Evolutionary conservation across 2,888 invertebrate species (phyloP).

Genomic region (Drosophila prostipennis): DNA sequence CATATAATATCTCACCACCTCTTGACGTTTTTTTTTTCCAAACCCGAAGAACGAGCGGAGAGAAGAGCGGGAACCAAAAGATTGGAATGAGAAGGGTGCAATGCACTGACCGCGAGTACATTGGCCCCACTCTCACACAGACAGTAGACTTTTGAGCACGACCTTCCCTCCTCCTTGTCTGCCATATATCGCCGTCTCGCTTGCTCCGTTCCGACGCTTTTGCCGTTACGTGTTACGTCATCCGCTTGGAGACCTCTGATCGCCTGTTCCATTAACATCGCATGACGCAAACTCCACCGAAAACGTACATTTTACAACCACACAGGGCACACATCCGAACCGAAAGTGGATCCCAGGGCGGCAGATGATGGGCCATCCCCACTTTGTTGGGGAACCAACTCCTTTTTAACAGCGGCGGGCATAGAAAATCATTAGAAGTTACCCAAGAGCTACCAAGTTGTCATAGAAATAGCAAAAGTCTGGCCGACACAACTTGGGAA

Average conservation of each 20-base stretch:
- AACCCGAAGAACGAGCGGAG: slow-evolving; percentile 5
- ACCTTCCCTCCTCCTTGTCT: slow-evolving; percentile 44
- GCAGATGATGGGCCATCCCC: slow-evolving; percentile 9
- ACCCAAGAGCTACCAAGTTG: slow-evolving; percentile 74
- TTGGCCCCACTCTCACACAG: slow-evolving; percentile 62
- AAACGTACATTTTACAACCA: slow-evolving; percentile 68
- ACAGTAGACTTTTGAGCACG: slow-evolving; percentile 22
- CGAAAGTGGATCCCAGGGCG: slow-evolving; percentile 20
- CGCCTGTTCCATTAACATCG: slow-evolving; percentile 83
- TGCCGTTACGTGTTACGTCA: slow-evolving; percentile 66
- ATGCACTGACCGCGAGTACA: slow-evolving; percentile 70
- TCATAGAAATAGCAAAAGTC: slow-evolving; percentile 77
- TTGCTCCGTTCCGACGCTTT: slow-evolving; percentile 46
- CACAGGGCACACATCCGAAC: slow-evolving; percentile 13
- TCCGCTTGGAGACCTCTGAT: slow-evolving; percentile 45
- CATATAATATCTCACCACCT: background rate
- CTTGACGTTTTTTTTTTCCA: slow-evolving; percentile 1
- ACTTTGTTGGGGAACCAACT: slow-evolving; percentile 13
- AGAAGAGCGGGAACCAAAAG: slow-evolving; percentile 14
- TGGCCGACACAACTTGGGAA: slow-evolving; percentile 45
- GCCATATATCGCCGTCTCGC: slow-evolving; percentile 46
- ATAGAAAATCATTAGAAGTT: slow-evolving; percentile 78
- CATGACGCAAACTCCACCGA: slow-evolving; percentile 84
- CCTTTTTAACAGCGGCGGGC: slow-evolving; percentile 53
- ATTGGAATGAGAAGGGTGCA: slow-evolving; percentile 52